Base-by-base conservation (phyloP, 2,113 vertebrate species). In the Nothobranchius kuhntae region DNA sequence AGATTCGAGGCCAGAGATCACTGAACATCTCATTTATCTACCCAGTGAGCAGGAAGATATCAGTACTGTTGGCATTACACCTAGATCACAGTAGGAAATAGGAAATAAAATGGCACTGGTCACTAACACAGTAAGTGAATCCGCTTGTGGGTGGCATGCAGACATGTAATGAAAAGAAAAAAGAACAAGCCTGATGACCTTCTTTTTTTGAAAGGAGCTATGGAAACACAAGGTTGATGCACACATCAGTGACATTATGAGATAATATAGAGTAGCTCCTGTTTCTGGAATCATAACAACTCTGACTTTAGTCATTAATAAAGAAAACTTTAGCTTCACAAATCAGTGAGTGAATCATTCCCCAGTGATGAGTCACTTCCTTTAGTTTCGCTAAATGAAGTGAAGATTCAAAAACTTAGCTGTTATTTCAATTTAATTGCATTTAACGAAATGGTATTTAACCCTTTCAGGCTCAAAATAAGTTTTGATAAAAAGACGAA, bases 1-100 rank as follows among this genome's bases (percentile, higher is more conserved):
- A 84, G 68, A 70, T 68, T 73, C 64, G 59, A 81, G 73, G 86
- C 77, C 82, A 89, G 82, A 90, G 86, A 78, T 91, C 87, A 90
- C 59, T 85, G 87, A 80, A 87, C 88, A 90, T 85, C 83, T 87
- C 85, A 89, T 89, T 81, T 83, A 62, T 84, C 73, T 82, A 71
- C 55, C 77, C 78, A 87, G 78, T 87, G 86, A 80, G 75, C 80
- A 81, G 89, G 84, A 87, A 89, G 69, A 72, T 56, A 75, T 79
- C 78, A 60, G 65, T 30, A 51, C 66, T 69, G 81, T 81, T 84
- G 76, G 76, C 79, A 72, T 87, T 88, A 82, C 72, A 75, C 61
- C 64, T 36, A 65, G 50, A 83, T 74, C 73, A 68, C 61, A 68
- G 50, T 63, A 35, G 13, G 59, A 77, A 68, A 76, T 55, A 48